A percentile compares a stretch with the other conserved stretches of the same genome.
These are phyloP conservation scores for Leucopsar rothschildi DNA, from an alignment of 2,113 vertebrate genomes.

Conservation along the genomic window DNA sequence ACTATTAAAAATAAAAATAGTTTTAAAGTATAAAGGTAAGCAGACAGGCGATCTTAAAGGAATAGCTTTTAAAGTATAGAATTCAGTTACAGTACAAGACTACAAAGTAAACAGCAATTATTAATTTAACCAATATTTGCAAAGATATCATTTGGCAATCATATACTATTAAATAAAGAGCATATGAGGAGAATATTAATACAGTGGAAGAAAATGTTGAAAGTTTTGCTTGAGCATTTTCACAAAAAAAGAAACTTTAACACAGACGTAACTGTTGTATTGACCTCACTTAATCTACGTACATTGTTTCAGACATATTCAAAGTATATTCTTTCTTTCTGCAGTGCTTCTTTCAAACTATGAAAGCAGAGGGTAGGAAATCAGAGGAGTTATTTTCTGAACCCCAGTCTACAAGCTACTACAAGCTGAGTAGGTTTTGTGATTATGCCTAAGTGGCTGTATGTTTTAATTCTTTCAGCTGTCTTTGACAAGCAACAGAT, in stretches of 20 bases:
- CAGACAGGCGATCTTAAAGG: not conserved
- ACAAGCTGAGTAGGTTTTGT: not conserved
- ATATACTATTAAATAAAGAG: not conserved
- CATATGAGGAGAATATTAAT: not conserved
- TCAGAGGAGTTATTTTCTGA: not conserved
- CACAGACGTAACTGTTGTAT: not conserved
- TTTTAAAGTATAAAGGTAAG: not conserved
- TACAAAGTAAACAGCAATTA: not conserved
- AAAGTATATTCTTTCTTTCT: not conserved
- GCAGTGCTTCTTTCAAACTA: not conserved
- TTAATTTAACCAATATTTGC: not conserved
- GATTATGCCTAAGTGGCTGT: not conserved
- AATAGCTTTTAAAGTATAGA: not conserved
- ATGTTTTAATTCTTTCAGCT: not conserved
- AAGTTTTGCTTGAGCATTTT: not conserved
- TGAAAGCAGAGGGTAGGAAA: not conserved
- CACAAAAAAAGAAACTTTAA: not conserved
- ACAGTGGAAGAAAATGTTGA: not conserved
- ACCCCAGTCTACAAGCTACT: not conserved
- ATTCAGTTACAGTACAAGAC: not conserved
- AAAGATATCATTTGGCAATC: not conserved
- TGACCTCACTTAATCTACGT: not conserved
- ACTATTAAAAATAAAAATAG: too few species aligned
- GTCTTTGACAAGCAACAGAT: not conserved
- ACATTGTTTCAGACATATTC: not conserved